Evolutionary conservation across 2,797 vertebrate species (phyloP).

Genomic region (Anniella stebbinsi): DNA sequence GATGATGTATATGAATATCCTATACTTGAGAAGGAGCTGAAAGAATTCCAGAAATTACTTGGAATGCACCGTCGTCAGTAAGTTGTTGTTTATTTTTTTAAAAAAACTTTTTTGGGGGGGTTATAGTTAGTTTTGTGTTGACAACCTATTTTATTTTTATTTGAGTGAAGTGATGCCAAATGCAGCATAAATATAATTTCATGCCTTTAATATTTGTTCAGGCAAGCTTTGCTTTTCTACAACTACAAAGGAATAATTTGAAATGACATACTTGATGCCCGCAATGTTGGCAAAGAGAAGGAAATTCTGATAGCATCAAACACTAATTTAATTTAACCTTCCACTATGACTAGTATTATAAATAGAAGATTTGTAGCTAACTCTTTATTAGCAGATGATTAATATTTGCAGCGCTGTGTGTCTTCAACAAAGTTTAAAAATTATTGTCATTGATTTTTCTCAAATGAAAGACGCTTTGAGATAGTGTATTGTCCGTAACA

Average conservation of each 20-base stretch:
- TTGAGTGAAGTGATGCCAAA: neutral
- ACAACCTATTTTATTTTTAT: conserved; percentile 12
- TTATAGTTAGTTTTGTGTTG: conserved; percentile 40
- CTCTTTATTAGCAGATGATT: conserved; percentile 2
- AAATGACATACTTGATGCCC: conserved; percentile 2
- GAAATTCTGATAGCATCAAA: neutral
- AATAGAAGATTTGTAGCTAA: conserved; percentile 29
- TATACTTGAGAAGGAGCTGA: conserved; percentile 89
- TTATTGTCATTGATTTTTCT: neutral
- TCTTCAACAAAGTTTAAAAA: neutral
- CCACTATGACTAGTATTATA: neutral
- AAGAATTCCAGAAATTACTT: conserved; percentile 93
- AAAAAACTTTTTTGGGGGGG: conserved; percentile 19
- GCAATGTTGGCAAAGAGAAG: neutral
- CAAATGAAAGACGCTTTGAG: neutral
- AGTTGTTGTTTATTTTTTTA: conserved; percentile 78
- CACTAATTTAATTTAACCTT: conserved; percentile 21
- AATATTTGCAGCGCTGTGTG: neutral
- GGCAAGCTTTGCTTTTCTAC: neutral
- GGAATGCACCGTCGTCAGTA: conserved; percentile 93
- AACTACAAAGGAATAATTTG: conserved; percentile 1
- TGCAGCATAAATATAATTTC: neutral
- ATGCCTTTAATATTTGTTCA: conserved; percentile 26
- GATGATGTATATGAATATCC: conserved; percentile 96
- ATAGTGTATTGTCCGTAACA: neutral